Evolutionary conservation across 2,797 vertebrate genomes (phyloP), one percentile per base, ranked within the genome.

Genomic region (Propithecus perrieri): DNA sequence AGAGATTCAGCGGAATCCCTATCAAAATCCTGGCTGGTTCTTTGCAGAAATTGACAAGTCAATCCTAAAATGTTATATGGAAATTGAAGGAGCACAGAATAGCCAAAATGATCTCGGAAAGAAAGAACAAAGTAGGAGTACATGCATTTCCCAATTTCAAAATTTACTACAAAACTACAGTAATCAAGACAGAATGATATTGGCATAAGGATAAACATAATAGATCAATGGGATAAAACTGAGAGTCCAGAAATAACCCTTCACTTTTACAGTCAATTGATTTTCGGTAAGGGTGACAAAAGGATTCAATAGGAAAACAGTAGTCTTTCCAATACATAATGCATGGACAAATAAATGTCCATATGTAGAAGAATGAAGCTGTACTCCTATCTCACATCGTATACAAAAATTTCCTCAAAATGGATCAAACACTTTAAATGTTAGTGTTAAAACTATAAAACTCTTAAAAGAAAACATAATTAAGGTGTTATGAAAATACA

Each of bases 371-470:
- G 43, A 78, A 74, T 10, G 41, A 81, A 43, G 26, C 5, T 12
- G 3, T 41, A 33, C 7, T 30, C 24, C 28, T 48, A 69, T n/a
- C 17, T 90, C 26, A 95, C 9, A 85, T 9, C 5, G 20, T 17
- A 53, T 14, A 80, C 22, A 85, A 91, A 91, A 88, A 78, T 26
- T 26, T 48, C 12, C 46, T 72, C 38, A 35, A 67, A 72, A 85
- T 63, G 55, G 15, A 83, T 76, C 59, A 83, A 94, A 61, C 46
- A 80, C 28, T 26, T 67, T 67, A 89, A 84, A 35, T 22, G 2
- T 43, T 67, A 93, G 76, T 79, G 33, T 11, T 78, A 67, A 92
- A 72, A 83, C 12, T 61, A 78, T 65, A 93, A 76, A 96, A 55
- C 20, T 55, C 35, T 7, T 0, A 55, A n/a, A 74, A 46, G 35